Evolutionary conservation across 2,797 vertebrate genomes (phyloP).

Genomic region (Myotis pilosus): DNA sequence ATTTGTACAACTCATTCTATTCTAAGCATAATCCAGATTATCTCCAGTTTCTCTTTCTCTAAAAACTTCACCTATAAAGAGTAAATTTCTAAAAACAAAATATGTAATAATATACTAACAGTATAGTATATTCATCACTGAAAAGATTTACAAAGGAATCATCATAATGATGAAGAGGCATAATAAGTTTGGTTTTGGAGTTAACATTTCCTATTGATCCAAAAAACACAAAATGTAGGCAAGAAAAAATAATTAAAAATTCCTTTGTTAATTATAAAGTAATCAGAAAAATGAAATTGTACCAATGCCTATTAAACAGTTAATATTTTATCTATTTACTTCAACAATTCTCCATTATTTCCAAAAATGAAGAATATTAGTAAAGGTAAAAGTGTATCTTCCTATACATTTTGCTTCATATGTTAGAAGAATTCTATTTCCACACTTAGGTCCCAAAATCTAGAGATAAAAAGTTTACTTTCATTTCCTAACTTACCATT

Average conservation of each 20-base stretch:
- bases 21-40: background rate
- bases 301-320: background rate
- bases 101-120: background rate
- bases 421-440: background rate
- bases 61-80: background rate
- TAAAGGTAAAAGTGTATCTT: background rate
- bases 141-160: background rate
- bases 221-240: conserved; percentile 18
- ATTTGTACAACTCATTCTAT: background rate
- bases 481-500: conserved; percentile 86
- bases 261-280: conserved; percentile 2
- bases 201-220: background rate
- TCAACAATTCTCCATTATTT: background rate
- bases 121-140: background rate
- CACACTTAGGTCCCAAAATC: background rate
- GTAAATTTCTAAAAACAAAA: background rate
- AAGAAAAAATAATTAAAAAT: background rate
- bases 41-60: background rate
- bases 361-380: background rate
- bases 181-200: background rate
- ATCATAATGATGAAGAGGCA: background rate
- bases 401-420: background rate
- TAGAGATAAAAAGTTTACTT: background rate
- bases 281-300: background rate
- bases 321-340: conserved; percentile 7